Evolutionary conservation across 2,888 invertebrate genomes (phyloP), one percentile per base, ranked within the genome.

Genomic region (Leptinotarsa tumamoca): DNA sequence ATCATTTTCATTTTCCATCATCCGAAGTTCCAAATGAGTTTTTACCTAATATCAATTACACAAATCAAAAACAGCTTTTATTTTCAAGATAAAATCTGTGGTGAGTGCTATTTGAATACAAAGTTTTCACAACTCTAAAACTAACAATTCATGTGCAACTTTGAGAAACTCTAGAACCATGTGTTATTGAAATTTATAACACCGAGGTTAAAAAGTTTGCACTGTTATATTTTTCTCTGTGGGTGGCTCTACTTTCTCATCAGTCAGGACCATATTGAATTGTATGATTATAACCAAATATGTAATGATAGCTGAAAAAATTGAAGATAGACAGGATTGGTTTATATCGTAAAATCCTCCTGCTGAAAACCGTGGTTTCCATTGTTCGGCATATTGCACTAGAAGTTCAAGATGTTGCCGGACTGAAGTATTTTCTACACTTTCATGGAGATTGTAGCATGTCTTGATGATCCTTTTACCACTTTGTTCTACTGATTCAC

Each of bases 291-390:
- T 75, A 7, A 78, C 78, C 21, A 75, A 49, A 68, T 78, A 78
- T 4, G 66, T 75, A 14, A 78, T 71, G 13, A 73, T 67, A 21
- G 75, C 67, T 10, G 75, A 75, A 73, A 78, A 78, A 15, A 78
- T 78, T 3, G 72, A 49, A 5, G 73, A 69, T n/a, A 78, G 27
- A 3, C 58, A 72, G 0, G 74, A 68, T 63, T 77, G 77, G 51
- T 79, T 77, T 18, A 79, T 72, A 5, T 75, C 69, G 56, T 74
- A 79, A 63, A 79, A 79, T n/a, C 77, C 79, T 10, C 72, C 79
- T 0, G 79, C 79, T 18, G 79, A 74, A 71, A 79, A 76, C 17
- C 49, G 43, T 27, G 79, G 79, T n/a, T 66, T 33, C 79, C 79
- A 77, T 7, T 77, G 72, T 52, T 77, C 58, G 4, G 76, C 79